These are phyloP conservation scores for Ischnura elegans DNA, from an alignment of 2,888 invertebrate species.

Conservation along the genomic window DNA sequence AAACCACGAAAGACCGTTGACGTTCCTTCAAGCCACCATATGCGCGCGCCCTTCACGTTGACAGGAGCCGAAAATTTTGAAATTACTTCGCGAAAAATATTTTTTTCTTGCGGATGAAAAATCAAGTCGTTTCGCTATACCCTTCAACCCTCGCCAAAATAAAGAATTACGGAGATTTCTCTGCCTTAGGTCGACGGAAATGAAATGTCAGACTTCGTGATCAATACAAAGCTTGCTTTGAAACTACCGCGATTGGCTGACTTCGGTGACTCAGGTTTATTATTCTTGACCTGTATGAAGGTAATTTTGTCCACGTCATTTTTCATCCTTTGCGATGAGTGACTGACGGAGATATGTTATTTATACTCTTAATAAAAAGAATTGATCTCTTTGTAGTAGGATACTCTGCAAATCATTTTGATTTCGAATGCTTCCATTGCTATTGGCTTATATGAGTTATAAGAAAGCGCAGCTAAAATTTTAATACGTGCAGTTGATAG, in stretches of 20 bases:
- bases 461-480: no score
- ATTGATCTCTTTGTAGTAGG: no score
- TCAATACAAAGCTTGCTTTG: not conserved
- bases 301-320: not conserved
- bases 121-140: not conserved
- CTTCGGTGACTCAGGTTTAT: not conserved
- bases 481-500: no score
- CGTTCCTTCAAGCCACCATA: not conserved
- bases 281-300: not conserved
- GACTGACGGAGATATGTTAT: not conserved
- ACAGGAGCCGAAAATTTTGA: not conserved
- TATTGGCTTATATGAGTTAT: no score
- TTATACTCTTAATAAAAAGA: no score
- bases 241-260: not conserved
- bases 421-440: no score
- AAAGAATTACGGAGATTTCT: not conserved
- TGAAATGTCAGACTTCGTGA: not conserved
- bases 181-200: not conserved
- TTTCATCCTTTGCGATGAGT: not conserved
- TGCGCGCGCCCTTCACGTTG: not conserved
- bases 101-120: not conserved
- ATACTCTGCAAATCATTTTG: no score
- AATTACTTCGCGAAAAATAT: not conserved
- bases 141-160: not conserved
- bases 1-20: not conserved